Percentiles rank a stretch among this genome's conserved stretches.
These are phyloP conservation scores for Hirudo medicinalis DNA, from an alignment of 1,140 invertebrate species.

Conservation along the genomic window DNA sequence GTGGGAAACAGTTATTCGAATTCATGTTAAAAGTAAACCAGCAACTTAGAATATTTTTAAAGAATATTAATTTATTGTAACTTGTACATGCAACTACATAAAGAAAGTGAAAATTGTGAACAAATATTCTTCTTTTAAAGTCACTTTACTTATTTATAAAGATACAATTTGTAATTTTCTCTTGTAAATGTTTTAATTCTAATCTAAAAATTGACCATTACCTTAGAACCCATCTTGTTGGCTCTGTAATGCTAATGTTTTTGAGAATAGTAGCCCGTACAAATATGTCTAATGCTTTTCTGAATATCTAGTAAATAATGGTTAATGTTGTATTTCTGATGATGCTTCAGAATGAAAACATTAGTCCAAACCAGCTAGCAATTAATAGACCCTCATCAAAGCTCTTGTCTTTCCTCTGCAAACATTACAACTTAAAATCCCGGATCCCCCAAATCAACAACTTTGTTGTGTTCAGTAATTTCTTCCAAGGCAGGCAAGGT, in stretches of 20 bases:
- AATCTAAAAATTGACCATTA: neutral
- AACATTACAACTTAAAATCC: constrained; percentile 60
- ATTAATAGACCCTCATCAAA: constrained; percentile 79
- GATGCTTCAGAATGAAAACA: constrained; percentile 53
- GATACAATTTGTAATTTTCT: no score
- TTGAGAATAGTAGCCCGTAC: neutral
- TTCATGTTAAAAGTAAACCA: constrained; percentile 35
- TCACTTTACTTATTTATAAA: no score
- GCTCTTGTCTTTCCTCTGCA: constrained; percentile 65
- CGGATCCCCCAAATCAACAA: constrained; percentile 71
- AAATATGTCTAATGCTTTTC: neutral
- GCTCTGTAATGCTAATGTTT: neutral
- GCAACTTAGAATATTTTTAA: neutral
- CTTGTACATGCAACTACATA: no score
- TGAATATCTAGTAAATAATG: neutral
- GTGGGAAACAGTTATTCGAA: constrained; percentile 38
- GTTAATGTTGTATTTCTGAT: neutral
- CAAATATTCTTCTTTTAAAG: no score
- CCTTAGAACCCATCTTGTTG: neutral
- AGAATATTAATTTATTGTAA: no score
- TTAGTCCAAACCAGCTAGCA: constrained; percentile 58
- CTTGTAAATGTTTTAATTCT: no score
- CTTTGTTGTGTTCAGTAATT: constrained; percentile 71
- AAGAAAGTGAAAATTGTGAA: no score
- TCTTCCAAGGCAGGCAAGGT: constrained; percentile 47